Evolutionary conservation across 2,113 vertebrate species (phyloP), one percentile per base, ranked within the genome.

Genomic region (Sciurus niger): DNA sequence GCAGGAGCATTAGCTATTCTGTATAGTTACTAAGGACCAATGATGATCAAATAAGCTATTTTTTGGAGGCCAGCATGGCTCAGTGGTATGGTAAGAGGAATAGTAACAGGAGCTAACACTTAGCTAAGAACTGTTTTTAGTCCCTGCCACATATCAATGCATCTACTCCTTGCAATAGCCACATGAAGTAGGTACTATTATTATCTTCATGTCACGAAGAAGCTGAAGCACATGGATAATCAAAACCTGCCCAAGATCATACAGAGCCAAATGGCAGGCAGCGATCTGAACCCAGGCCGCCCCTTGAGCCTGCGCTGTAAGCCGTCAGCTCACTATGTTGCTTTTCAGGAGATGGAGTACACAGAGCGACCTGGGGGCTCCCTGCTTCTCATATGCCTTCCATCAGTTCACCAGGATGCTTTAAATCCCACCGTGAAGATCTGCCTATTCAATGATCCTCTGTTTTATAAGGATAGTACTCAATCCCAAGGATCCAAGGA

Each of bases 251-350:
- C 34, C 6, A 32, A 84, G 55, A 22, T 40, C 46, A 76, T 34
- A 25, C 17, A 89, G 70, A 87, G 34, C 40, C 30, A 25, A n/a
- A 63, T 30, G 14, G 34, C 16, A 32, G 37, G 22, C 40, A 25
- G 46, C 25, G 72, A 3, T 14, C 17, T 4, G 73, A 83, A 74
- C 25, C 32, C 18, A 48, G 34, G 53, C 65, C 68, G 37, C 51
- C 63, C 11, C 4, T 74, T 14, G 2, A 55, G 67, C 17, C 80
- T 18, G 9, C 2, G 2, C 10, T 63, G 14, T 8, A 55, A 48
- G 25, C 10, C 34, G 24, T 43, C 65, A 2, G 5, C 2, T 43
- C 1, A 20, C 22, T 20, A 3, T 9, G 46, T 10, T 0, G 1
- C 10, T 65, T 63, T 40, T 67, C 4, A 6, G 63, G 65, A 30